Evolutionary conservation across 2,888 invertebrate genomes (phyloP).

Genomic region (Sepioteuthis lessoniana): DNA sequence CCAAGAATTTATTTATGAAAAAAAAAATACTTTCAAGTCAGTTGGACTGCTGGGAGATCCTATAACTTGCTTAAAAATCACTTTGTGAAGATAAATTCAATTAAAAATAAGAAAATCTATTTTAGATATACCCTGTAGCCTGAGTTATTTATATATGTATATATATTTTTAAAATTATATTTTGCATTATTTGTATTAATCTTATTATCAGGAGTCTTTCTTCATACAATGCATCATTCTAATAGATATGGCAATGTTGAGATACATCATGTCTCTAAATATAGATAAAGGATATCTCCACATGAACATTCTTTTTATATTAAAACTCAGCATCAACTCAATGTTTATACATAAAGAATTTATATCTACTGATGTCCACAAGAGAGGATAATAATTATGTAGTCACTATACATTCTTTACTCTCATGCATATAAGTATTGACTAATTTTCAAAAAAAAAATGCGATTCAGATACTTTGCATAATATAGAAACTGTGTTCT

Average conservation of each 20-base stretch:
- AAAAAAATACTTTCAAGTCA: too few relatives aligned
- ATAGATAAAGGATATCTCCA: background rate
- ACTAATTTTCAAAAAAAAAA: too few relatives aligned
- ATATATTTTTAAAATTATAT: too few relatives aligned
- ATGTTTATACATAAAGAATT: background rate
- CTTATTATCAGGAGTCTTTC: background rate
- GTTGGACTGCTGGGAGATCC: background rate
- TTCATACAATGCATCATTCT: background rate
- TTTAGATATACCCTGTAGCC: background rate
- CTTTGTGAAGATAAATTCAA: background rate
- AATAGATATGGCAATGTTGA: background rate
- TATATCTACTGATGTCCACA: background rate
- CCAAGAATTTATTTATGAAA: too few relatives aligned
- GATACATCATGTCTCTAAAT: background rate
- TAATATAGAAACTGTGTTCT: too few relatives aligned
- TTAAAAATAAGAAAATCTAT: background rate
- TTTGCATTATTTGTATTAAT: background rate
- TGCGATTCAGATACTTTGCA: too few relatives aligned
- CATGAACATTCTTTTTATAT: background rate
- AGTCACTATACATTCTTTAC: background rate
- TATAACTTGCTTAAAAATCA: background rate
- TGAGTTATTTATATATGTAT: too few relatives aligned
- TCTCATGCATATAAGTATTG: background rate
- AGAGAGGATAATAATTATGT: background rate
- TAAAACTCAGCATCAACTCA: background rate